These are phyloP conservation scores for Limenitis camilla DNA, from an alignment of 2,888 invertebrate species.

Conservation along the genomic window DNA sequence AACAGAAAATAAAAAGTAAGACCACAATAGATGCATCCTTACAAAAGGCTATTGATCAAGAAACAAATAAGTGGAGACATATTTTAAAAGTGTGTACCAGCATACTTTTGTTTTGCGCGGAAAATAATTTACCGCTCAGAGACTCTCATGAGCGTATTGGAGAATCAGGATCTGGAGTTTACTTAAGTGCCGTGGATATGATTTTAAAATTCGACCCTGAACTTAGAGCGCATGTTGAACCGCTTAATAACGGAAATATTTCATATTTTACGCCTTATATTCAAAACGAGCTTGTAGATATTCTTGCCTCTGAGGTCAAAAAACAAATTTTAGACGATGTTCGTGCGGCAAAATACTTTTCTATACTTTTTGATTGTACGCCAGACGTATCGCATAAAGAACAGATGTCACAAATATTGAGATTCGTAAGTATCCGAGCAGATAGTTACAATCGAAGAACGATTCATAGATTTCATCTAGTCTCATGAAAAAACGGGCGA, in stretches of 20 bases:
- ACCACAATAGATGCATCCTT: background rate
- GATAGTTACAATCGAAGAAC: background rate
- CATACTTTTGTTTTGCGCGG: too few relatives aligned
- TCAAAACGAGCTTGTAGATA: background rate
- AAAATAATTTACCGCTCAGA: too few relatives aligned
- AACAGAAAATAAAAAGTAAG: background rate
- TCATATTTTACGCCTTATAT: background rate
- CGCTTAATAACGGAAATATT: too few relatives aligned
- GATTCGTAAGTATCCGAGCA: background rate
- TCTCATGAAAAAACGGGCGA: background rate
- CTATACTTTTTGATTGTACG: background rate
- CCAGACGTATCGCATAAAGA: background rate
- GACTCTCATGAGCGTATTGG: background rate
- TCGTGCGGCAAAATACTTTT: background rate
- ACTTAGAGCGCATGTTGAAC: background rate
- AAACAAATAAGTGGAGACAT: background rate
- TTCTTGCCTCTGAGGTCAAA: background rate
- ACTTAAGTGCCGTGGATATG: background rate
- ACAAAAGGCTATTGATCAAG: background rate
- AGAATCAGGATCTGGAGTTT: background rate
- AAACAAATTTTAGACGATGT: background rate
- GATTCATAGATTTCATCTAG: background rate
- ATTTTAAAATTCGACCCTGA: background rate
- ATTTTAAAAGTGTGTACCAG: background rate
- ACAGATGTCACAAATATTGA: background rate